Evolutionary conservation across 35 echinoderm and acorn worm species (phyloP).

Genomic region (Acanthaster planci): DNA sequence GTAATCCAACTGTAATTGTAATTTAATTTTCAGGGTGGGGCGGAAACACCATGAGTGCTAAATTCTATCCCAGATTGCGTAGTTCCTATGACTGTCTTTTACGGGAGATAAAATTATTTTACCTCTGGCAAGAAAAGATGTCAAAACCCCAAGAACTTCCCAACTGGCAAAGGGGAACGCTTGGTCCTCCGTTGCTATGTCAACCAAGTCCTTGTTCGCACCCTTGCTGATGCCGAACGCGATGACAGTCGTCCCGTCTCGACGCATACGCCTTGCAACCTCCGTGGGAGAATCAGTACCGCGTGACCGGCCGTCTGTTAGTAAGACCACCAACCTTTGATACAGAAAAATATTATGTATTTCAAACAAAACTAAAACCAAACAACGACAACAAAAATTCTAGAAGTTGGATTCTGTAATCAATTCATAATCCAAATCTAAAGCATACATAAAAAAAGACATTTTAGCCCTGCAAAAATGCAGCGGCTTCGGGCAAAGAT

Average conservation of each 20-base stretch:
- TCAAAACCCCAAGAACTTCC: background rate
- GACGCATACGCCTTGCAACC: background rate
- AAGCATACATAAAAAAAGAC: too few species aligned
- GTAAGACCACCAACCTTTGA: background rate
- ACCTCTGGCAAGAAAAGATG: background rate
- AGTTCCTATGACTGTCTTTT: too few species aligned
- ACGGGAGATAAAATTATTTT: background rate
- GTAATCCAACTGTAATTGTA: too few species aligned
- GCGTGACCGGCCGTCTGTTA: constrained; percentile 6
- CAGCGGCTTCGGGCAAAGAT: too few species aligned
- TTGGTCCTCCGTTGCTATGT: background rate
- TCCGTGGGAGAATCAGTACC: background rate
- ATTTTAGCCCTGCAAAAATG: too few species aligned
- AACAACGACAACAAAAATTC: too few species aligned
- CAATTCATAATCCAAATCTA: too few species aligned
- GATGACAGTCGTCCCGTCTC: background rate
- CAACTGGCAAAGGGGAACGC: background rate
- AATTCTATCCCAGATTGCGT: too few species aligned
- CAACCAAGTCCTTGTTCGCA: constrained; percentile 2
- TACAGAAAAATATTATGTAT: background rate
- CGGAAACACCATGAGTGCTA: too few species aligned
- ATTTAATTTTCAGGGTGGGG: too few species aligned
- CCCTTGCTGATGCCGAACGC: constrained; percentile 2
- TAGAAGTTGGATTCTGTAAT: too few species aligned
- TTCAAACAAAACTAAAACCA: too few species aligned